These are phyloP conservation scores for Panulirus ornatus DNA, from an alignment of 1,140 invertebrate genomes.

Conservation along the genomic window DNA sequence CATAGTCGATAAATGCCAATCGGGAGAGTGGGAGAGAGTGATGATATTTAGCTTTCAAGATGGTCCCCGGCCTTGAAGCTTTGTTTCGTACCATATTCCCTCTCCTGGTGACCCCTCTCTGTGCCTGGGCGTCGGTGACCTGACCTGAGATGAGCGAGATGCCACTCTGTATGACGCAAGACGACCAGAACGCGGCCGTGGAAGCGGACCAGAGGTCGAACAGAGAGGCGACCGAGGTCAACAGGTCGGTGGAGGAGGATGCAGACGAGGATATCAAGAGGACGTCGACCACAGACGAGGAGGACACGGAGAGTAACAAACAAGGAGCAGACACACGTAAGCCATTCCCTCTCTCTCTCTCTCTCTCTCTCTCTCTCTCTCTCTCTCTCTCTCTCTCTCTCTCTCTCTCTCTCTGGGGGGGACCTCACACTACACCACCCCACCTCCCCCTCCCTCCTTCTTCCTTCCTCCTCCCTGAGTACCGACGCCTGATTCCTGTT, in stretches of 20 bases:
- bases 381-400: slow-evolving; percentile 16
- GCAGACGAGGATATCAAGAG: slow-evolving; percentile 27
- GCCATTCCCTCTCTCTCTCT: slow-evolving; percentile 10
- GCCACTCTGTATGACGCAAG: slow-evolving; percentile 58
- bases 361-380: slow-evolving; percentile 28
- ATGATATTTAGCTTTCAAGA: slow-evolving; percentile 38
- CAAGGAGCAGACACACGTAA: background rate
- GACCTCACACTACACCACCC: background rate
- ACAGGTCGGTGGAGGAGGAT: slow-evolving; percentile 48
- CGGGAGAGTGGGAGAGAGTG: slow-evolving; percentile 11
- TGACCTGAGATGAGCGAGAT: slow-evolving; percentile 69
- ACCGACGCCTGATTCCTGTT: too few relatives aligned
- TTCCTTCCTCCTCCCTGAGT: background rate
- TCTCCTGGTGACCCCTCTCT: slow-evolving; percentile 56
- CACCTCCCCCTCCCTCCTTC: background rate
- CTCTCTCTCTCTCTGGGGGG: background rate
- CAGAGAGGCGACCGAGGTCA: slow-evolving; percentile 44
- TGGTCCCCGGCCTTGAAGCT: slow-evolving; percentile 61
- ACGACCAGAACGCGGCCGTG: slow-evolving; percentile 35
- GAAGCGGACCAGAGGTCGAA: slow-evolving; percentile 19
- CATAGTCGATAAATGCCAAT: slow-evolving; percentile 16
- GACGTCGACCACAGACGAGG: slow-evolving; percentile 9
- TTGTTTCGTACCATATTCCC: slow-evolving; percentile 58
- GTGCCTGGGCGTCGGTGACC: slow-evolving; percentile 67
- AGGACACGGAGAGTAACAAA: background rate